Percentiles rank a stretch among this genome's conserved stretches.
phyloP scores from a whole-genome alignment of 2,888 invertebrate species.

The Lithophane socia region DNA sequence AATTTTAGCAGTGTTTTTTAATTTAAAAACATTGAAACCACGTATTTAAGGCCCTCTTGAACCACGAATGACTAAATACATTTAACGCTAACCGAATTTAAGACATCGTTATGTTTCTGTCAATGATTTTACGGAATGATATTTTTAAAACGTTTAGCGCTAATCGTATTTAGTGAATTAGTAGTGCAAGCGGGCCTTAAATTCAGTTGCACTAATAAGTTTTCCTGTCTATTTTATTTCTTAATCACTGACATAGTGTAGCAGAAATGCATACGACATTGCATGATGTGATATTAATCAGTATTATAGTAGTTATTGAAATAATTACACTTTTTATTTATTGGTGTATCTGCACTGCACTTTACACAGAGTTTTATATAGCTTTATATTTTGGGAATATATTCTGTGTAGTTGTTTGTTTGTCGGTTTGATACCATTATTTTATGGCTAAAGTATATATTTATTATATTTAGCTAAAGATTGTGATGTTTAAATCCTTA shows the following conservation, averaged over 20 bases:
- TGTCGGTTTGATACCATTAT: slow-evolving; percentile 30
- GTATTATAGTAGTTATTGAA: slow-evolving; percentile 48
- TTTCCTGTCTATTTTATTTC: slow-evolving; percentile 4
- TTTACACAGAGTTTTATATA: slow-evolving; percentile 59
- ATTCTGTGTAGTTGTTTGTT: slow-evolving; percentile 43
- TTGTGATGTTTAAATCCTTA: slow-evolving; percentile 3
- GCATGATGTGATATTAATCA: slow-evolving; percentile 63
- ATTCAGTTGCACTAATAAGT: not conserved
- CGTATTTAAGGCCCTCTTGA: not conserved
- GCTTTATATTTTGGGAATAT: slow-evolving; percentile 62
- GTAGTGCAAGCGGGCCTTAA: not conserved
- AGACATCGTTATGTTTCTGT: not conserved
- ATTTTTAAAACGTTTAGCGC: not conserved
- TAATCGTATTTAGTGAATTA: not conserved
- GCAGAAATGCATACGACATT: slow-evolving; percentile 57
- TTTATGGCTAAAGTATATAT: slow-evolving; percentile 38
- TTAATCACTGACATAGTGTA: slow-evolving; percentile 42
- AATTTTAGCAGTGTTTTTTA: not conserved
- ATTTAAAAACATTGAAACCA: not conserved
- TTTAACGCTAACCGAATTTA: not conserved
- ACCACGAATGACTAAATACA: not conserved
- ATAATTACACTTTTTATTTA: slow-evolving; percentile 53
- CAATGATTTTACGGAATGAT: not conserved
- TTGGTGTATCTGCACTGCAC: slow-evolving; percentile 70
- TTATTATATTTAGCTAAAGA: slow-evolving; percentile 25